Conservation (phyloP, 2,888 invertebrate genomes). For the Habroteleia sp. region DNA sequence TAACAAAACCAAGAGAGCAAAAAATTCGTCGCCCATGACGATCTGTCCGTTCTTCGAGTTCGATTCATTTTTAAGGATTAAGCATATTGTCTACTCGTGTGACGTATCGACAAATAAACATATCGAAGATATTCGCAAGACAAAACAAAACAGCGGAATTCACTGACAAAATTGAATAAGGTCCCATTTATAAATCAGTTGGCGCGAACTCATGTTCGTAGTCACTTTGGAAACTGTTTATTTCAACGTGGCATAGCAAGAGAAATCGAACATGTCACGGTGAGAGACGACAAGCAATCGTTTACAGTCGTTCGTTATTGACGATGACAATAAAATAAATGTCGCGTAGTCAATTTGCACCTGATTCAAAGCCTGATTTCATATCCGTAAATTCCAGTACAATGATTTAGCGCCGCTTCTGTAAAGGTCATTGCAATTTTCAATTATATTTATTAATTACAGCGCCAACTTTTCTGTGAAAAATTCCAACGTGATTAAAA, state of each 20-base stretch:
- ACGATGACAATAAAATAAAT: slow-evolving; percentile 34
- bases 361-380: not conserved
- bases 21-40: slow-evolving; percentile 52
- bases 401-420: too few relatives aligned
- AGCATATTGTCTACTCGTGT: slow-evolving; percentile 63
- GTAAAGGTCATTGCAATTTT: too few relatives aligned
- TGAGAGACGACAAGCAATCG: slow-evolving; percentile 25
- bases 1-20: too few relatives aligned
- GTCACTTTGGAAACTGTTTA: too few relatives aligned
- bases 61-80: slow-evolving; percentile 61
- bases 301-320: slow-evolving; percentile 16
- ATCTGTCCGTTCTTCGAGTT: slow-evolving; percentile 64
- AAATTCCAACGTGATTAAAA: too few relatives aligned
- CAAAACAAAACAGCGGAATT: slow-evolving; percentile 28
- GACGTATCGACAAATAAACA: slow-evolving; percentile 70
- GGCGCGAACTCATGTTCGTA: too few relatives aligned
- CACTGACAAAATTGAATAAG: slow-evolving; percentile 6
- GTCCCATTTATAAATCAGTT: slow-evolving; percentile 18
- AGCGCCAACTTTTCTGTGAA: too few relatives aligned
- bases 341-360: not conserved
- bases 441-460: too few relatives aligned
- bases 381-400: too few relatives aligned
- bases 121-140: slow-evolving; percentile 65
- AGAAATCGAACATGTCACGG: slow-evolving; percentile 21
- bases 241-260: slow-evolving; percentile 4